phyloP scores from a whole-genome alignment of 2,797 vertebrate genomes.

The Choloepus didactylus region DNA sequence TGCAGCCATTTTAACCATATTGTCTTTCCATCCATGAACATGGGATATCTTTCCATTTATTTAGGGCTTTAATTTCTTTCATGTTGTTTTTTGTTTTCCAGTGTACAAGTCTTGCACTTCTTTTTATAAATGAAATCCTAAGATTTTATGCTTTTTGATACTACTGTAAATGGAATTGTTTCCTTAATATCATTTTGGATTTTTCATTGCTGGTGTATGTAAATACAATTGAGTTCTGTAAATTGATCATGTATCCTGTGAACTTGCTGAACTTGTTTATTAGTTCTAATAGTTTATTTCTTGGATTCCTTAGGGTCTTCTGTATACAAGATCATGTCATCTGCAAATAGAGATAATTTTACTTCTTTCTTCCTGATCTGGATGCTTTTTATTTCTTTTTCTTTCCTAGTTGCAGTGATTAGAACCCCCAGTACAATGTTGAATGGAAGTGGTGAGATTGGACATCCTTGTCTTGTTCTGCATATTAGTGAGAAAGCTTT shows the following conservation, averaged over 20 bases:
- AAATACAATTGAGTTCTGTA: not conserved
- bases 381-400: too few relatives aligned
- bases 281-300: too few relatives aligned
- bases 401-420: too few relatives aligned
- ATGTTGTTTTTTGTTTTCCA: not conserved
- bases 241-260: too few relatives aligned
- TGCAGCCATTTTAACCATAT: not conserved
- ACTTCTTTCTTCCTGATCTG: too few relatives aligned
- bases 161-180: not conserved
- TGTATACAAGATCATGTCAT: too few relatives aligned
- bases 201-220: not conserved
- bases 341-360: too few relatives aligned
- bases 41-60: too few relatives aligned
- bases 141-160: not conserved
- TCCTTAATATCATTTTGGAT: not conserved
- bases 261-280: too few relatives aligned
- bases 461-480: not conserved
- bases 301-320: too few relatives aligned
- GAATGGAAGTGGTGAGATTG: not conserved
- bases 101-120: not conserved
- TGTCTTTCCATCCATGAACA: not conserved
- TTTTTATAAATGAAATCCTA: not conserved
- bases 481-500: not conserved
- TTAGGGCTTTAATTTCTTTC: too few relatives aligned
- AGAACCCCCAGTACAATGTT: too few relatives aligned